These are phyloP conservation scores for Onychomys arenicola DNA, from an alignment of 2,797 vertebrate species.

Conservation along the genomic window DNA sequence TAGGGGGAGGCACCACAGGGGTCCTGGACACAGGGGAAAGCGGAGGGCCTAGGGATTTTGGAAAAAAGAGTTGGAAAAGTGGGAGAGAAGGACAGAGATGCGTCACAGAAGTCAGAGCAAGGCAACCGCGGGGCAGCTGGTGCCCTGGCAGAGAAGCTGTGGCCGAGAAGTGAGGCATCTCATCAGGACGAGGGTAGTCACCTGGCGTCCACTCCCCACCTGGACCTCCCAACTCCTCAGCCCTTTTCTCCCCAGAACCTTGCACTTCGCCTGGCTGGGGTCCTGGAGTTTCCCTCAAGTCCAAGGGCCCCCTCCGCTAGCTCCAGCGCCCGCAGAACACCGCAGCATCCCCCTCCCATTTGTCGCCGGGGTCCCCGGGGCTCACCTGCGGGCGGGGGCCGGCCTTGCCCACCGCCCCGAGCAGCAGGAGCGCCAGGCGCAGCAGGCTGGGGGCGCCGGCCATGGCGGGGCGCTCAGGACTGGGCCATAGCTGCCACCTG, in stretches of 20 bases:
- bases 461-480: conserved; percentile 78
- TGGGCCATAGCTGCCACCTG: conserved; percentile 76
- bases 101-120: conserved; percentile 19
- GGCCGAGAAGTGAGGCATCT: not conserved
- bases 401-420: conserved; percentile 76
- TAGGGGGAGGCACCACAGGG: not conserved
- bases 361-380: not conserved
- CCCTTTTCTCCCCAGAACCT: not conserved
- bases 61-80: conserved; percentile 69
- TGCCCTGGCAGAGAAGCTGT: not conserved
- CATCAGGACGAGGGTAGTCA: not conserved
- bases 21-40: not conserved
- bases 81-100: not conserved
- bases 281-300: conserved; percentile 76
- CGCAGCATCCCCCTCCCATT: not conserved
- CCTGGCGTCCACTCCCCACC: not conserved
- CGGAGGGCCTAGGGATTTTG: accelerated
- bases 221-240: not conserved
- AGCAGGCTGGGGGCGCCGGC: conserved; percentile 74
- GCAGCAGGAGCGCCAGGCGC: conserved; percentile 78
- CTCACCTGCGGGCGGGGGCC: conserved; percentile 84
- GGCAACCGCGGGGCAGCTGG: conserved; percentile 38
- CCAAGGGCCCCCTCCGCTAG: not conserved
- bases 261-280: not conserved
- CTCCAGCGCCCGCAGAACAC: not conserved